Percentiles rank a stretch among this genome's conserved stretches.
Evolutionary conservation across 2,113 vertebrate genomes (phyloP).

Genomic region (Dolichotis patagonum): DNA sequence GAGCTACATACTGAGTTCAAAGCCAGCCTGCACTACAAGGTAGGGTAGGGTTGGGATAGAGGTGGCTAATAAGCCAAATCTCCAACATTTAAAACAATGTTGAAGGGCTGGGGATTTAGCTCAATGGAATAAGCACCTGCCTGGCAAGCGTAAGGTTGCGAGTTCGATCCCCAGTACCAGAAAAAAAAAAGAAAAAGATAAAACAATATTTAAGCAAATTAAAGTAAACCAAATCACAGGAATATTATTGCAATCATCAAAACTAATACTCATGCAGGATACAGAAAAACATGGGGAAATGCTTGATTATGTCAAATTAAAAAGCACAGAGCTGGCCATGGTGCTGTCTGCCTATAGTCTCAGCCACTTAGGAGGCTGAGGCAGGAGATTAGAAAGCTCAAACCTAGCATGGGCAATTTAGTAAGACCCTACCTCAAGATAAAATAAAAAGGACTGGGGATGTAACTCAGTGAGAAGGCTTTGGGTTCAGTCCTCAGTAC

Average conservation of each 20-base stretch:
- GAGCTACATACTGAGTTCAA: background rate
- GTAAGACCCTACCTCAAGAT: background rate
- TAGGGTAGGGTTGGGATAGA: background rate
- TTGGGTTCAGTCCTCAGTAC: background rate
- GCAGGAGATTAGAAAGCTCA: background rate
- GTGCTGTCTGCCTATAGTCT: background rate
- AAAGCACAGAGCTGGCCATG: background rate
- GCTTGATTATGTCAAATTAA: background rate
- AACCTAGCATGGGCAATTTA: background rate
- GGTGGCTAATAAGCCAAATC: background rate
- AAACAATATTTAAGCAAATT: conserved; percentile 21
- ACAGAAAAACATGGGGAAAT: background rate
- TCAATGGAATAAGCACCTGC: too few species aligned
- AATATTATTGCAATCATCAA: conserved; percentile 29
- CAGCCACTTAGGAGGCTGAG: background rate
- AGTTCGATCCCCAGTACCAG: too few species aligned
- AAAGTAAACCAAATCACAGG: background rate
- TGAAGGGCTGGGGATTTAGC: too few species aligned
- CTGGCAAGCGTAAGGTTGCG: too few species aligned
- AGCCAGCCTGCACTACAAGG: background rate
- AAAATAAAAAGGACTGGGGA: background rate
- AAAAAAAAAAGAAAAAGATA: too few species aligned
- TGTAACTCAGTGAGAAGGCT: background rate
- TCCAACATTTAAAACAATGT: background rate
- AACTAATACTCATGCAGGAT: background rate